Evolutionary conservation across 2,113 vertebrate species (phyloP).

Genomic region (Tragelaphus imberbis): DNA sequence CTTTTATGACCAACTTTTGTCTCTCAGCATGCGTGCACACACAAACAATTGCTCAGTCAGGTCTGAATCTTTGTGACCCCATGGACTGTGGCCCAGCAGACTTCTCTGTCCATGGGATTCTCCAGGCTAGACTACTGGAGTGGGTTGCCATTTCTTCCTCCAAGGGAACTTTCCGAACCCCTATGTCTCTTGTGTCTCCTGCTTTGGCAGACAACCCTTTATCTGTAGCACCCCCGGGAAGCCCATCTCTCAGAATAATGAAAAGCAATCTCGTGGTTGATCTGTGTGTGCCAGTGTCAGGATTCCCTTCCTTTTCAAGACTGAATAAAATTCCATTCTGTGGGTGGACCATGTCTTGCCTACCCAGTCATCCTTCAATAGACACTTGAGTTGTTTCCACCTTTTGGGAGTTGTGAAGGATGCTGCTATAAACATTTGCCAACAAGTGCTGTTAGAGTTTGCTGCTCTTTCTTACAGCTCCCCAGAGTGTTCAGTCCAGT

Average conservation of each 20-base stretch:
- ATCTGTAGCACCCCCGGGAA: background rate
- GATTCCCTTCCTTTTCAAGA: background rate
- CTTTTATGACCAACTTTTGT: background rate
- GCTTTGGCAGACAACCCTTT: background rate
- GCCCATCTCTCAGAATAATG: background rate
- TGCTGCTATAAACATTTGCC: accelerated
- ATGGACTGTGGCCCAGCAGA: background rate
- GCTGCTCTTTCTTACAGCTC: background rate
- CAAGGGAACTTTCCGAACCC: background rate
- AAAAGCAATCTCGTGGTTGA: background rate
- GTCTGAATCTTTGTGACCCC: background rate
- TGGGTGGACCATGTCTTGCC: background rate
- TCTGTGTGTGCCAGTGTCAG: accelerated
- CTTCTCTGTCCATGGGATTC: background rate
- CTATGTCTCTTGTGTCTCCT: background rate
- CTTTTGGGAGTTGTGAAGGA: background rate
- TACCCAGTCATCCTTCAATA: background rate
- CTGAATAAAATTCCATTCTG: background rate
- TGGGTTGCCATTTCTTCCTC: background rate
- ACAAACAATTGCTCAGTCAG: background rate
- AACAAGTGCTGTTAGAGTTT: background rate
- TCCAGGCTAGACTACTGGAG: background rate
- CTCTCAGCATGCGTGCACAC: accelerated
- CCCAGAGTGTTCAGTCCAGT: background rate
- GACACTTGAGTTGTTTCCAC: background rate